Base-by-base conservation (phyloP, 2,888 invertebrate genomes). In the Margaritifera margaritifera region DNA sequence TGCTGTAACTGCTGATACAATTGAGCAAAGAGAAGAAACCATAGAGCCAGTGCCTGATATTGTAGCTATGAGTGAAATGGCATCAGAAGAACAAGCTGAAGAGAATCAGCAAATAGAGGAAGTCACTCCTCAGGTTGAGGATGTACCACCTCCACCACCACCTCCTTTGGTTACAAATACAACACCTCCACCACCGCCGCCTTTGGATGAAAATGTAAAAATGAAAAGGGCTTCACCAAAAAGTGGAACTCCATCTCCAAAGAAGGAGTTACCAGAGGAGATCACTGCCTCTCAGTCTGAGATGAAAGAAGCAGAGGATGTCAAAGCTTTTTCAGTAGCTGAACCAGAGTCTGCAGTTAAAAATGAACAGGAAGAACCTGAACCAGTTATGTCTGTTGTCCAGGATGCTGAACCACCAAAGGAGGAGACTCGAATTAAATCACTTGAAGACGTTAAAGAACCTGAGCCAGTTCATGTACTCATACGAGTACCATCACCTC, bases 171-270 rank as follows among this genome's bases (percentile, higher is more conserved):
- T 77, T 22, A 68, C 64, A 15, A 72, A 77, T 25, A 71, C 70
- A 57, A 77, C 77, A 27, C 77, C 77, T 27, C 71, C 72, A 24
- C 77, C 77, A n/a, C 77, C 77, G 50, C 77, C 77, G 31, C 77
- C 77, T 15, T 62, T 77, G 24, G 77, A 77, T 77, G 77, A 77
- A 52, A 74, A 69, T 69, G 68, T 77, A 53, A 74, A 69, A 50
- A 56, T 77, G 50, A 77, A 69, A 57, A 63, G 77, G 62, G 76
- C 68, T 20, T n/a, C 22, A 24, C 62, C 66, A 42, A 64, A 58
- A n/a, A 77, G 74, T 77, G 77, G 77, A 31, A 72, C 71, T 51
- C 69, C 73, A 50, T 69, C 77, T 24, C 77, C 77, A 59, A 76
- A 58, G 52, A 77, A 77, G 60, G 71, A 75, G 55, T 70, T 72